A percentile compares a stretch with the other conserved stretches of the same genome.
Evolutionary conservation across 1,140 invertebrate genomes (phyloP).

Genomic region (Ptiloglossa arizonensis): DNA sequence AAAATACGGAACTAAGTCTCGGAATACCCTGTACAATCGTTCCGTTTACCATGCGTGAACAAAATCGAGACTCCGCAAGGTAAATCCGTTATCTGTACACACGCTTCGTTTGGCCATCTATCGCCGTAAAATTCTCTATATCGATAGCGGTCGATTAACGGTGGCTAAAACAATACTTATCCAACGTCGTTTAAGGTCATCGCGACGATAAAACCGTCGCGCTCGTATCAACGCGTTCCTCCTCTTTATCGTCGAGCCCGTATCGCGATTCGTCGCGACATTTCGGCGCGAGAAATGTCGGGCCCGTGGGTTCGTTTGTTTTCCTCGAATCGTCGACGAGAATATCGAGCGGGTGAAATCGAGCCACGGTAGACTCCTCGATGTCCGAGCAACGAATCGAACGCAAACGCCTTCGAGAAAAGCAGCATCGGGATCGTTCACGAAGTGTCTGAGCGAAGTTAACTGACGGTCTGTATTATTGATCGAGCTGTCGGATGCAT

Average conservation of each 20-base stretch:
- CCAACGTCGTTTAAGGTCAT: conserved; percentile 31
- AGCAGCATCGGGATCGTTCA: conserved; percentile 10
- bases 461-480: neutral
- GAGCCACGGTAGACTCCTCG: too few species aligned
- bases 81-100: too few species aligned
- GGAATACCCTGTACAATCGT: too few species aligned
- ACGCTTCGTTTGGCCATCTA: too few species aligned
- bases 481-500: neutral
- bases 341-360: too few species aligned
- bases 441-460: neutral
- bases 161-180: too few species aligned
- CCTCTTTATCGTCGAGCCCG: neutral
- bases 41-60: too few species aligned
- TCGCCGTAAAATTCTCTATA: too few species aligned
- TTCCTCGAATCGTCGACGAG: neutral
- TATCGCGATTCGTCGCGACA: neutral
- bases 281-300: conserved; percentile 21
- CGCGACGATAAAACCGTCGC: neutral
- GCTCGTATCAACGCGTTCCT: neutral
- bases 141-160: too few species aligned
- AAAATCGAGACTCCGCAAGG: too few species aligned
- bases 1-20: too few species aligned
- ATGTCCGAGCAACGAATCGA: neutral
- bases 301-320: neutral
- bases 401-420: neutral